Base-by-base conservation (phyloP, 1,140 invertebrate genomes). In the Brachionus koreanus region DNA sequence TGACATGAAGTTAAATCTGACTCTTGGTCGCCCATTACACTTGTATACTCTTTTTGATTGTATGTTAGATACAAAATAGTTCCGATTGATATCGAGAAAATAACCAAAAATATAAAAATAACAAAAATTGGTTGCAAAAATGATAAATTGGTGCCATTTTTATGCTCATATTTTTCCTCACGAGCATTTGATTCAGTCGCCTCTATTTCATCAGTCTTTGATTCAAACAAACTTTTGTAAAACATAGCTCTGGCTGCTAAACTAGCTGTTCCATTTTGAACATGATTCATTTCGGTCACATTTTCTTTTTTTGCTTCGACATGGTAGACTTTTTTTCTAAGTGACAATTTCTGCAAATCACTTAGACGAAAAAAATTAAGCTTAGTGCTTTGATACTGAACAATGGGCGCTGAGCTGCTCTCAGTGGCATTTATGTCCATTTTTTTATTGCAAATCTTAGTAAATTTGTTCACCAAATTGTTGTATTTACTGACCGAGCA, bases 401-500 rank as follows among this genome's bases (percentile, higher is more conserved):
- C 43, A 5, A 19, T 74, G 16, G 69, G 39, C n/a, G 5, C 29
- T 7, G 29, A 12, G 9, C 13, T 39, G 33, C 33, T 79, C 33
- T 79, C 76, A 35, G 61, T 79, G 33, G 76, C 49, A 13, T 57
- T 79, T 23, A 79, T 57, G 19, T 79, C 35, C 25, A 79, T 57
- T 42, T 79, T 57, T 61, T 37, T 57, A 6, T 65, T 49, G 76
- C 76, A 79, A 0, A 79, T 65, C 35, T 79, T 79, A 12, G 49
- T 79, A 42, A 79, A 79, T 65, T 79, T 65, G 29, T 79, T 79
- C 1, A 39, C 61, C 25, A 39, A 23, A 65, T 65, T 79, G 13
- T 79, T 79, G 49, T 79, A 79, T 37, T 79, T 79, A 16, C 37
- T 79, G n/a, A 79, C 76, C 33, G 61, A 39, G 35, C 76, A 79